Evolutionary conservation across 2,113 vertebrate species (phyloP).

Genomic region (Dromaius novaehollandiae): DNA sequence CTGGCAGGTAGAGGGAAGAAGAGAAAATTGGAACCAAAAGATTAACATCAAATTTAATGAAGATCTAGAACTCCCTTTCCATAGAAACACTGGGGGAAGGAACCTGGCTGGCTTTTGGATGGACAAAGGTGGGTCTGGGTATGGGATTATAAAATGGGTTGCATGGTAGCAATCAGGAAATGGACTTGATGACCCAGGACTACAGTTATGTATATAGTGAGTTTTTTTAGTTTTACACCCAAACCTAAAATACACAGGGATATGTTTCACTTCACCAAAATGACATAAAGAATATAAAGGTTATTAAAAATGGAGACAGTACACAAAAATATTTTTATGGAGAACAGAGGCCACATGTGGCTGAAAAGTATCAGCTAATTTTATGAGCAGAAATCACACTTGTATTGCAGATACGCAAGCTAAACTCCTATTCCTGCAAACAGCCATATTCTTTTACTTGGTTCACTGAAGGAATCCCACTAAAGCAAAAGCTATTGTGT

Average conservation of each 20-base stretch:
- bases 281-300: not conserved
- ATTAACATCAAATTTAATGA: not conserved
- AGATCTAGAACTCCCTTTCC: not conserved
- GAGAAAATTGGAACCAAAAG: not conserved
- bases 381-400: not conserved
- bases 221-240: not conserved
- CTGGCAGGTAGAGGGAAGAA: not conserved
- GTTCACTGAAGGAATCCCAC: not conserved
- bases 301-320: not conserved
- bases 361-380: not conserved
- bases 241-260: not conserved
- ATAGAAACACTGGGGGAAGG: not conserved
- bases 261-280: not conserved
- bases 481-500: not conserved
- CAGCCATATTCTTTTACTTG: not conserved
- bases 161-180: not conserved
- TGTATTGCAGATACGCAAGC: not conserved
- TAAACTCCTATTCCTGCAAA: not conserved
- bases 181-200: not conserved
- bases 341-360: not conserved
- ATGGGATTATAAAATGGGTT: not conserved
- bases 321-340: rapidly evolving
- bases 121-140: not conserved
- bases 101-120: not conserved
- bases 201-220: rapidly evolving